A percentile compares a stretch with the other conserved stretches of the same genome.
phyloP scores from a whole-genome alignment of 2,888 invertebrate genomes.

The Neria commutata region DNA sequence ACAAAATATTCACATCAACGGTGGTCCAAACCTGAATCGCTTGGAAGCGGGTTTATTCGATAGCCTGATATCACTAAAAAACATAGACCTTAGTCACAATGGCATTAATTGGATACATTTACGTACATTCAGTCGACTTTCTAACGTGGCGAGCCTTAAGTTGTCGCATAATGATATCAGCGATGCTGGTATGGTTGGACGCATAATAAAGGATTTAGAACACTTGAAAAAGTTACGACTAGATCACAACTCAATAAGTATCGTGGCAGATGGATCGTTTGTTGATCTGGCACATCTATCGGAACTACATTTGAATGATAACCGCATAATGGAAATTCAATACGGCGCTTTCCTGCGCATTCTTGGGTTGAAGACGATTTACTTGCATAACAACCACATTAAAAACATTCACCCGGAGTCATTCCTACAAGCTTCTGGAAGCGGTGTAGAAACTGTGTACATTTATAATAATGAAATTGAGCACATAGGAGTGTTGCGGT shows the following conservation, averaged over 20 bases:
- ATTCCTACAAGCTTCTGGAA: slow-evolving; percentile 75
- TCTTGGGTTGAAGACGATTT: slow-evolving; percentile 73
- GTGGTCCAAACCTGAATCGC: slow-evolving; percentile 70
- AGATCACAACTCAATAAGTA: slow-evolving; percentile 74
- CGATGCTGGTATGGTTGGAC: slow-evolving; percentile 82
- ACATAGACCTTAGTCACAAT: slow-evolving; percentile 78
- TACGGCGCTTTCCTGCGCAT: slow-evolving; percentile 83
- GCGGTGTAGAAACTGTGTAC: slow-evolving; percentile 78
- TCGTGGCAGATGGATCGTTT: slow-evolving; percentile 78
- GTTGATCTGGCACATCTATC: slow-evolving; percentile 76
- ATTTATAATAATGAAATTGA: slow-evolving; percentile 78
- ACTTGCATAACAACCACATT: slow-evolving; percentile 78
- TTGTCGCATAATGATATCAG: slow-evolving; percentile 75
- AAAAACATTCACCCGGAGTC: slow-evolving; percentile 81
- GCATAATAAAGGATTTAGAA: slow-evolving; percentile 77
- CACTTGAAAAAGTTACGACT: slow-evolving; percentile 73
- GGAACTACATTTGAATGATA: slow-evolving; percentile 72
- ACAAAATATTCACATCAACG: slow-evolving; percentile 76
- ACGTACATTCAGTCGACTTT: slow-evolving; percentile 72
- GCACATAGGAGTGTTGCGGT: slow-evolving; percentile 75
- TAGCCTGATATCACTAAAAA: slow-evolving; percentile 70
- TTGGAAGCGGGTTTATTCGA: slow-evolving; percentile 77
- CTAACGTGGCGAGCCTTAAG: slow-evolving; percentile 73
- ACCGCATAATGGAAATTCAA: slow-evolving; percentile 76
- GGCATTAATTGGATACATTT: slow-evolving; percentile 80